These are phyloP conservation scores for Drosophila equinoxialis DNA, from an alignment of 1,140 invertebrate genomes.

Conservation along the genomic window DNA sequence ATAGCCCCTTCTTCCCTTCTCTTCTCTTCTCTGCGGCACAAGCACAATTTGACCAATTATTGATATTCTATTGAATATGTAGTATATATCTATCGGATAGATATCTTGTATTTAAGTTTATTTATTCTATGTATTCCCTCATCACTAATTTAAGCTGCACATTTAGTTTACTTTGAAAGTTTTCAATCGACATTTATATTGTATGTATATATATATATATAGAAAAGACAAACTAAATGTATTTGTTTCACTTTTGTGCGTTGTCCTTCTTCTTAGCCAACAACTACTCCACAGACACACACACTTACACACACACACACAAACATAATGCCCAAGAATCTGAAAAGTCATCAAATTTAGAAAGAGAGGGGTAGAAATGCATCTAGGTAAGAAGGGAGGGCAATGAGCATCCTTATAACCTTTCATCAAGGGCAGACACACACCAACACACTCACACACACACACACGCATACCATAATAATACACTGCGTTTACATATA, in stretches of 20 bases:
- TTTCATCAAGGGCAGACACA: constrained; percentile 33
- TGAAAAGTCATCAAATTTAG: not conserved
- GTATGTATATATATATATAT: constrained; percentile 19
- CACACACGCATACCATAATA: constrained; percentile 18
- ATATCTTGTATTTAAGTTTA: not conserved
- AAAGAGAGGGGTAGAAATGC: not conserved
- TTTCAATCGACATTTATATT: not conserved
- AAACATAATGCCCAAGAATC: constrained; percentile 1
- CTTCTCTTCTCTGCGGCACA: too few species aligned
- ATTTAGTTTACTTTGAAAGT: constrained; percentile 4
- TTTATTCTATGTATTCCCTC: not conserved
- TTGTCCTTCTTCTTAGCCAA: not conserved
- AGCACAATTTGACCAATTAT: not conserved
- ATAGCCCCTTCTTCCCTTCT: too few species aligned
- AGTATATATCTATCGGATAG: not conserved
- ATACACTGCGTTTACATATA: constrained; percentile 71
- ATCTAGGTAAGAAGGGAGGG: constrained; percentile 2
- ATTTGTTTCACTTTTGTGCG: constrained; percentile 38
- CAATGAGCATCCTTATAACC: constrained; percentile 32
- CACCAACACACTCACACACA: constrained; percentile 27
- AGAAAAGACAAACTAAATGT: constrained; percentile 43
- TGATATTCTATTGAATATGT: not conserved
- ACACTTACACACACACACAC: not conserved
- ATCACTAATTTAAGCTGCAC: not conserved
- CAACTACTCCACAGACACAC: not conserved